A percentile compares a stretch with the other conserved stretches of the same genome.
Conservation (phyloP, 2,113 vertebrate species). For the Gallinago jamesoni region DNA sequence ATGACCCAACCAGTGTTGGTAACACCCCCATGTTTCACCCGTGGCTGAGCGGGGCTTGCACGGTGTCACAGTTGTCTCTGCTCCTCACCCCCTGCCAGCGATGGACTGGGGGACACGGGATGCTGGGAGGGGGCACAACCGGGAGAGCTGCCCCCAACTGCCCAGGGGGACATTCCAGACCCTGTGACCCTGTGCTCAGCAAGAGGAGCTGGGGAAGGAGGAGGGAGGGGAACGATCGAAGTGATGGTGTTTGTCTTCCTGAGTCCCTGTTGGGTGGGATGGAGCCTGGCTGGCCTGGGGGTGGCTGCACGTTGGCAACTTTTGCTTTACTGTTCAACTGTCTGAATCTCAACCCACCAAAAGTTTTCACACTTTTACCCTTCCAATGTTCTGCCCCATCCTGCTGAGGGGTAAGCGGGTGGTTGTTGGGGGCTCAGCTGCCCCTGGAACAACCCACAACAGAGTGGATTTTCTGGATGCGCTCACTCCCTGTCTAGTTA, state of each 20-base stretch:
- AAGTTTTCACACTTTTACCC: neutral
- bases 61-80: neutral
- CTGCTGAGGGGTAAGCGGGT: neutral
- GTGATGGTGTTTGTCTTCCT: neutral
- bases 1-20: neutral
- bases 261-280: rapidly evolving
- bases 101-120: neutral
- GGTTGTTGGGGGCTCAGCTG: neutral
- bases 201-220: neutral
- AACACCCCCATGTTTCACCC: neutral
- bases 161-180: neutral
- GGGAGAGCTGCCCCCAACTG: neutral
- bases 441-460: neutral
- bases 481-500: too few species aligned
- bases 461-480: neutral
- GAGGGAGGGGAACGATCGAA: rapidly evolving
- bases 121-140: neutral
- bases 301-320: too few species aligned
- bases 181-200: rapidly evolving
- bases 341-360: neutral
- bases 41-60: neutral
- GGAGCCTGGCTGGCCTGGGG: neutral
- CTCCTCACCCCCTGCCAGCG: neutral
- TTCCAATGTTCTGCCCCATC: too few species aligned
- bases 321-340: neutral